Evolutionary conservation across 2,888 invertebrate species (phyloP).

Genomic region (Periphyllus acericola): DNA sequence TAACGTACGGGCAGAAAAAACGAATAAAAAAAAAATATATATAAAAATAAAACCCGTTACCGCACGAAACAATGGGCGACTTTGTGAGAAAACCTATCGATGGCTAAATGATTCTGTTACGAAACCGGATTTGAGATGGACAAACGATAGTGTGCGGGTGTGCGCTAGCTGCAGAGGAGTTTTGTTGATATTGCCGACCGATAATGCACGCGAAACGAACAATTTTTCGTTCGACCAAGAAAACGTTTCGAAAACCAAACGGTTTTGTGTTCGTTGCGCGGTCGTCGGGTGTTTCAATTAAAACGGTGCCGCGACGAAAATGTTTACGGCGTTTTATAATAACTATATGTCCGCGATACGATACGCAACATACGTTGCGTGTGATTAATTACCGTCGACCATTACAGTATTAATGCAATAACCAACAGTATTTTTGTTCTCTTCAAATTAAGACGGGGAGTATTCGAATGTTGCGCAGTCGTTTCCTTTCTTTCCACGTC

Average conservation of each 20-base stretch:
- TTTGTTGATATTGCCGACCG: not conserved
- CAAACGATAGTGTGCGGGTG: not conserved
- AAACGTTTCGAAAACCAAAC: too few species aligned
- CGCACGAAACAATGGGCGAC: not conserved
- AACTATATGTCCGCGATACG: too few species aligned
- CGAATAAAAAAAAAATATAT: not conserved
- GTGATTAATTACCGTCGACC: too few species aligned
- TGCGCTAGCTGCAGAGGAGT: not conserved
- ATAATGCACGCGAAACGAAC: not conserved
- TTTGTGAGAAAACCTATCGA: not conserved
- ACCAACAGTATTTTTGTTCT: too few species aligned
- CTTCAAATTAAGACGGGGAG: too few species aligned
- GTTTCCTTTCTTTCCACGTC: not conserved
- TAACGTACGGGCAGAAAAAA: not conserved
- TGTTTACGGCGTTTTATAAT: too few species aligned
- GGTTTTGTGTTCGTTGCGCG: too few species aligned
- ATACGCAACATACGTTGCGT: too few species aligned
- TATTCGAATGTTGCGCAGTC: not conserved
- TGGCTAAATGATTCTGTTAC: not conserved
- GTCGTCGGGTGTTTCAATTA: too few species aligned
- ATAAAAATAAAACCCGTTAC: not conserved
- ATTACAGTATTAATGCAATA: too few species aligned
- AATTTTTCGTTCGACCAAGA: too few species aligned
- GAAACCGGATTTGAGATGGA: constrained; percentile 47
- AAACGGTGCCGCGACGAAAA: too few species aligned